A percentile compares a stretch with the other conserved stretches of the same genome.
Conservation (phyloP, 92 coral and sea anemone species). For the Anthopleura xanthogrammica region DNA sequence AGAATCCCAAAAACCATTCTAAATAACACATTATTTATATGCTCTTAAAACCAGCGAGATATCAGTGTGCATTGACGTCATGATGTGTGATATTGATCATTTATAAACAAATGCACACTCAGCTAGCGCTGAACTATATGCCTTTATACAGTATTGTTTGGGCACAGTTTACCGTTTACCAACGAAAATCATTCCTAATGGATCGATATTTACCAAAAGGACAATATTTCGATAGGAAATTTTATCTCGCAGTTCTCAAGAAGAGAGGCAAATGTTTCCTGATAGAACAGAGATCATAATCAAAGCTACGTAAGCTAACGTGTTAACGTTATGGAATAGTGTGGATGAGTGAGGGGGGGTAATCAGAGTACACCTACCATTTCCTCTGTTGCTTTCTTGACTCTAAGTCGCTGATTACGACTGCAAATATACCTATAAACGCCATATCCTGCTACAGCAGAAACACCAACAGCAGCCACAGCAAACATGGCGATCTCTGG, state of each 20-base stretch:
- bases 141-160: no score
- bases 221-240: not conserved
- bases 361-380: slow-evolving; percentile 35
- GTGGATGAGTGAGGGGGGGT: not conserved
- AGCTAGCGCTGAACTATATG: no score
- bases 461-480: slow-evolving; percentile 50
- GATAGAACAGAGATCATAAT: not conserved
- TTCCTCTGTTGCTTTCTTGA: slow-evolving; percentile 44
- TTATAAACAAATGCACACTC: not conserved
- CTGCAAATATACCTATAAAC: slow-evolving; percentile 42
- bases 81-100: not conserved
- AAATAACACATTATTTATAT: no score
- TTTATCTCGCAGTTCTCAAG: not conserved
- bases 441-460: slow-evolving; percentile 58
- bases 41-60: no score
- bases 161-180: no score
- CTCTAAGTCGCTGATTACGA: slow-evolving; percentile 26
- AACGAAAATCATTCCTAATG: not conserved
- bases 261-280: not conserved
- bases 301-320: not conserved
- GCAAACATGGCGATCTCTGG: slow-evolving; percentile 54
- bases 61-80: no score
- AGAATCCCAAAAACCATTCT: no score
- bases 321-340: not conserved
- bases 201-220: not conserved